Conservation (phyloP, 2,888 invertebrate species). For the Parnassius orleans region DNA sequence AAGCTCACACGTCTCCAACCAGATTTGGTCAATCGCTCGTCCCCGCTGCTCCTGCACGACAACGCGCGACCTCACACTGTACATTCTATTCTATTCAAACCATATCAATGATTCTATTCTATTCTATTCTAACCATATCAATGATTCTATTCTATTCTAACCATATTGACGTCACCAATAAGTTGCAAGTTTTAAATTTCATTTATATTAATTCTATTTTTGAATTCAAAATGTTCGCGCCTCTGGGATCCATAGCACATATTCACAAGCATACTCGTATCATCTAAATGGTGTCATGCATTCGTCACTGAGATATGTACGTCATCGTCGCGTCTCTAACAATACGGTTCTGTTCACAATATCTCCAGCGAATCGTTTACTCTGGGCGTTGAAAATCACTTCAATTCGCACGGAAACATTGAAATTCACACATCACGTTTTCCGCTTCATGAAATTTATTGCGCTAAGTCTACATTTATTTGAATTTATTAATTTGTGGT, state of each 20-base stretch:
- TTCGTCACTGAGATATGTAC: not conserved
- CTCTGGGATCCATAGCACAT: not conserved
- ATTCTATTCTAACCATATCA: too few species aligned
- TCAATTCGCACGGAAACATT: not conserved
- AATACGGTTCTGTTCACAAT: slow-evolving; percentile 3
- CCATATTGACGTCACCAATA: too few species aligned
- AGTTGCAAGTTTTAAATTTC: too few species aligned
- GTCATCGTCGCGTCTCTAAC: slow-evolving; percentile 1
- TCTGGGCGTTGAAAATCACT: slow-evolving; percentile 1
- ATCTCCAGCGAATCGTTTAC: slow-evolving; percentile 3
- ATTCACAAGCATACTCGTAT: not conserved
- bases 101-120: too few species aligned
- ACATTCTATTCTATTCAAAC: too few species aligned
- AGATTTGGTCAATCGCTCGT: too few species aligned
- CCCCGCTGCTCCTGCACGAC: too few species aligned
- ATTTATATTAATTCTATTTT: not conserved
- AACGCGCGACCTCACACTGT: too few species aligned
- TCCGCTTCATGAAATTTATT: not conserved
- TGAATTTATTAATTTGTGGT: too few species aligned
- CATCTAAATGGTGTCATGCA: not conserved
- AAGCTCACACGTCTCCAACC: too few species aligned
- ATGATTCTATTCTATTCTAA: too few species aligned
- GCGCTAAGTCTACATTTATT: too few species aligned
- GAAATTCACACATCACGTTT: not conserved
- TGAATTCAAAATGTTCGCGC: not conserved